These are phyloP conservation scores for Prinia subflava DNA, from an alignment of 2,113 vertebrate species.

Conservation along the genomic window DNA sequence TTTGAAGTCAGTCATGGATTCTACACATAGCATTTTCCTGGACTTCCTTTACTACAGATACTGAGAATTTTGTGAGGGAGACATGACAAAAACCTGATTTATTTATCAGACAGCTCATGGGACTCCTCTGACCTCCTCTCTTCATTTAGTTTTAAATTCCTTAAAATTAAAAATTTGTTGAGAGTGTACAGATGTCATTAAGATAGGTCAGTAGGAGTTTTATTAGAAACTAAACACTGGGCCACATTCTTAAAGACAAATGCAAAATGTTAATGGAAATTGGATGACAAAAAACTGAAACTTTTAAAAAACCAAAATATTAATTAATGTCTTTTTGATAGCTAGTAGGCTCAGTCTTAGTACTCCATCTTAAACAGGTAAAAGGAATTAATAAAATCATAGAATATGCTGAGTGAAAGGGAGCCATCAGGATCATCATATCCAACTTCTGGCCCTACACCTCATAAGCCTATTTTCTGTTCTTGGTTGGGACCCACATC, in stretches of 20 bases:
- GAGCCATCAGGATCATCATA: neutral
- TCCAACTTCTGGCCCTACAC: neutral
- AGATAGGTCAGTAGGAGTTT: neutral
- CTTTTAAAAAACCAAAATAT: neutral
- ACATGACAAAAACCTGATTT: neutral
- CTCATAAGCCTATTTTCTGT: neutral
- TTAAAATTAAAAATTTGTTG: neutral
- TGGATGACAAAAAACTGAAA: neutral
- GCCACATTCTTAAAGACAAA: neutral
- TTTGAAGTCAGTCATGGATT: neutral
- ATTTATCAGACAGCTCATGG: neutral
- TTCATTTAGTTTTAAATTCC: neutral
- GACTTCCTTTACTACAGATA: neutral
- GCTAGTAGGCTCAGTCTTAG: neutral
- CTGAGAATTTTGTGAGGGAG: neutral
- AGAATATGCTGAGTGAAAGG: neutral
- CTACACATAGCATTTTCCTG: neutral
- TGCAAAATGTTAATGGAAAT: neutral
- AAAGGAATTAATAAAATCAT: neutral
- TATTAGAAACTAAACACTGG: neutral
- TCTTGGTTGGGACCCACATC: neutral
- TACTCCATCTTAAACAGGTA: neutral
- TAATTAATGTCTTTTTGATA: neutral
- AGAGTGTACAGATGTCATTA: neutral
- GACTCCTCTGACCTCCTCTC: neutral